phyloP scores from a whole-genome alignment of 2,113 vertebrate genomes.

The Tragelaphus imberbis region DNA sequence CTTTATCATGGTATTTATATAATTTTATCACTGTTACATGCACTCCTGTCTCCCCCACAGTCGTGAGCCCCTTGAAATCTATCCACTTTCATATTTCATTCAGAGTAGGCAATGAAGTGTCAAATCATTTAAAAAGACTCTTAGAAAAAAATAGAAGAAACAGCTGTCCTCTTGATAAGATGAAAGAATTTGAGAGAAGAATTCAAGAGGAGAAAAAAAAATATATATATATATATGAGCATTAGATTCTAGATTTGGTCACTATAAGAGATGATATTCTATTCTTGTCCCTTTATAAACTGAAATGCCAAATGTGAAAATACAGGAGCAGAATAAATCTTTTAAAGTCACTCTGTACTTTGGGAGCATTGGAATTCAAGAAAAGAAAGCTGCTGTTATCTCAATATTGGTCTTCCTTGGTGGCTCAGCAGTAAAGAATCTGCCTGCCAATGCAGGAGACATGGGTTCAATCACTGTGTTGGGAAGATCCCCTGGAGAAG shows the following conservation, averaged over 20 bases:
- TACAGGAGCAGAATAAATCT: not conserved
- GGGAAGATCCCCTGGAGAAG: not conserved
- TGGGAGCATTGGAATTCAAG: not conserved
- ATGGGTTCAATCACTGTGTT: not conserved
- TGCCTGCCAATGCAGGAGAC: not conserved
- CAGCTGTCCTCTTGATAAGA: not conserved
- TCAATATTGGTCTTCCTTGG: not conserved
- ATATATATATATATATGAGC: not conserved
- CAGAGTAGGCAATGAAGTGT: not conserved
- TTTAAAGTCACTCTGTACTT: constrained; percentile 18
- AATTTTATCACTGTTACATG: not conserved
- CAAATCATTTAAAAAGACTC: not conserved
- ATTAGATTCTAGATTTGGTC: not conserved
- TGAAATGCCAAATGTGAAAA: not conserved
- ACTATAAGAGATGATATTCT: not conserved
- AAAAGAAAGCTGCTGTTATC: not conserved
- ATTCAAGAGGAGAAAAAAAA: not conserved
- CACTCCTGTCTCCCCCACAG: not conserved
- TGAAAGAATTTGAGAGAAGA: not conserved
- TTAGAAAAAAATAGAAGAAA: not conserved
- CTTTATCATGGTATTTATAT: not conserved
- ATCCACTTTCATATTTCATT: not conserved
- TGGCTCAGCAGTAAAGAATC: not conserved
- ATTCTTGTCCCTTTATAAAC: constrained; percentile 29
- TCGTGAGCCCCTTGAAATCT: not conserved